Evolutionary conservation across 2,888 invertebrate genomes (phyloP).

Genomic region (Dasypogon diadema): DNA sequence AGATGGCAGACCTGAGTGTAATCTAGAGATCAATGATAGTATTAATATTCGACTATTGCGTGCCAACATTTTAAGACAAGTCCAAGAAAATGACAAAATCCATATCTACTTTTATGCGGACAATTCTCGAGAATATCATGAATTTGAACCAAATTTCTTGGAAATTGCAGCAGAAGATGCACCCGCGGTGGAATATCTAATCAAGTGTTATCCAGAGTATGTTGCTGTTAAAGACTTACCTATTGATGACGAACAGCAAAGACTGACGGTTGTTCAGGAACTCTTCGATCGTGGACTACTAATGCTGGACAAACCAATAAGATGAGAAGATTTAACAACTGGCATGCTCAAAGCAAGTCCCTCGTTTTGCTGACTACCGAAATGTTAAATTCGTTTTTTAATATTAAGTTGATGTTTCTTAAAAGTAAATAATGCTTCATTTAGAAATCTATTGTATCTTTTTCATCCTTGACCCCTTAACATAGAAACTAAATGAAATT

Average conservation of each 20-base stretch:
- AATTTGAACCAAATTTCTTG: conserved; percentile 80
- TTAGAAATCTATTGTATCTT: too few relatives aligned
- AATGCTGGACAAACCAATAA: conserved; percentile 72
- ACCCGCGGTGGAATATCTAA: conserved; percentile 78
- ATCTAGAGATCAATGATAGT: conserved; percentile 68
- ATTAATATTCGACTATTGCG: conserved; percentile 73
- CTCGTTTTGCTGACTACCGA: too few relatives aligned
- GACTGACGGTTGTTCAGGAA: conserved; percentile 77
- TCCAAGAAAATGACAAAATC: conserved; percentile 74
- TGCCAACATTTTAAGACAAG: conserved; percentile 72
- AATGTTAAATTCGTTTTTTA: too few relatives aligned
- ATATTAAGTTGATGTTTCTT: too few relatives aligned
- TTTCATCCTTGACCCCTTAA: too few relatives aligned
- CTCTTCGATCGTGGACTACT: conserved; percentile 88
- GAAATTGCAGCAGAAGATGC: conserved; percentile 79
- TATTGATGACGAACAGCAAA: conserved; percentile 73
- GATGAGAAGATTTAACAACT: too few relatives aligned
- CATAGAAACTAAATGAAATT: too few relatives aligned
- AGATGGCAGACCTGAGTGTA: conserved; percentile 69
- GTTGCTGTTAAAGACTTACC: conserved; percentile 80
- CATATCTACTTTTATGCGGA: conserved; percentile 85
- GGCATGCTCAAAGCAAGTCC: too few relatives aligned
- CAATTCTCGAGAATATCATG: conserved; percentile 88
- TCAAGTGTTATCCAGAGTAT: conserved; percentile 83
- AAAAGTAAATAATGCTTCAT: too few relatives aligned